A percentile compares a stretch with the other conserved stretches of the same genome.
Evolutionary conservation across 2,113 vertebrate species (phyloP).

Genomic region (Columba livia): DNA sequence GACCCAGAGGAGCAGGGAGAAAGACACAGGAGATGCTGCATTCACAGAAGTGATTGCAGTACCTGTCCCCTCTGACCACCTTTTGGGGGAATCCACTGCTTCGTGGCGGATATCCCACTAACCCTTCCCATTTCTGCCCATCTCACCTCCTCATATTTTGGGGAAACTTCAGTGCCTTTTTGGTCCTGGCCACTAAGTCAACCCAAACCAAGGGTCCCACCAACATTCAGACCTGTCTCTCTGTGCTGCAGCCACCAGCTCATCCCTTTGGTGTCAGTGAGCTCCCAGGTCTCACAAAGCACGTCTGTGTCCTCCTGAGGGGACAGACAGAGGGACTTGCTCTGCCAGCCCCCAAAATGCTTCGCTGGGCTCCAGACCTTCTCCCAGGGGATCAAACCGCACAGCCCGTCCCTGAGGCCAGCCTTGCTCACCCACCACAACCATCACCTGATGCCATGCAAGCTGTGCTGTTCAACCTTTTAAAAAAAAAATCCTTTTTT

Average conservation of each 20-base stretch:
- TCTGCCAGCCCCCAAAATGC: neutral
- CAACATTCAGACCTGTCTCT: neutral
- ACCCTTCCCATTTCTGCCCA: neutral
- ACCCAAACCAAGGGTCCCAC: neutral
- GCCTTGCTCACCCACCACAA: neutral
- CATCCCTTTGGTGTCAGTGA: fast-evolving
- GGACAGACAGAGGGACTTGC: neutral
- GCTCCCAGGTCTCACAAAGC: fast-evolving
- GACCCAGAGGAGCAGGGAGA: neutral
- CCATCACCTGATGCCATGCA: fast-evolving
- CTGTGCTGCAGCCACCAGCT: neutral
- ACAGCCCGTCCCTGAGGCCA: neutral
- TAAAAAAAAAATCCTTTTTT: neutral
- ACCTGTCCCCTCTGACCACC: fast-evolving
- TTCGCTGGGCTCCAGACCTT: neutral
- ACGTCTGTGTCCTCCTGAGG: neutral
- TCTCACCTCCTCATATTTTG: neutral
- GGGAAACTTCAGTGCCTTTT: neutral
- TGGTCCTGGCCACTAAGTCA: neutral
- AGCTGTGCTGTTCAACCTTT: neutral
- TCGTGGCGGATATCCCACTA: neutral
- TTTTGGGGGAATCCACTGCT: neutral
- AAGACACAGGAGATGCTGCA: neutral
- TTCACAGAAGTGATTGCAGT: fast-evolving
- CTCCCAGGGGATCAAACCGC: neutral